Conservation (phyloP, 1,140 invertebrate species). For the Drosophila parvula region DNA sequence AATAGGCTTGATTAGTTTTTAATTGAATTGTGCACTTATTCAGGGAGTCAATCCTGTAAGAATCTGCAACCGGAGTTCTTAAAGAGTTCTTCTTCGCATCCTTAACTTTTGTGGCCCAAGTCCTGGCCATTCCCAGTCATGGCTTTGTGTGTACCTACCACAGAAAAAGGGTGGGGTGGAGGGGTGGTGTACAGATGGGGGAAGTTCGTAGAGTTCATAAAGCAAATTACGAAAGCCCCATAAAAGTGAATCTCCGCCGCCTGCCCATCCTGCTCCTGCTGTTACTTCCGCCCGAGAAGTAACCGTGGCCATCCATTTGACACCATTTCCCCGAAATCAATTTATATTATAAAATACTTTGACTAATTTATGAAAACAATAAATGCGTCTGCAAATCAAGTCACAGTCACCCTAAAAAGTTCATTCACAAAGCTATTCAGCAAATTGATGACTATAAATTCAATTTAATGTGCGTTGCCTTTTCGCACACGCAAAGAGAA, state of each 20-base stretch:
- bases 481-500: slow-evolving; percentile 42
- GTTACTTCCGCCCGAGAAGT: slow-evolving; percentile 3
- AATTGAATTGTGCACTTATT: slow-evolving; percentile 75
- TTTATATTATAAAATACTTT: slow-evolving; percentile 79
- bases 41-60: slow-evolving; percentile 32
- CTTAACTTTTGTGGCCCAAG: slow-evolving; percentile 7
- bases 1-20: slow-evolving; percentile 83
- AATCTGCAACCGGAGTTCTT: slow-evolving; percentile 45
- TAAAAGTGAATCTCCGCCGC: slow-evolving; percentile 46
- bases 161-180: background rate
- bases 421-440: slow-evolving; percentile 78
- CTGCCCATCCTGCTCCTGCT: background rate
- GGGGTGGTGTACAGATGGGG: slow-evolving; percentile 17
- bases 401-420: slow-evolving; percentile 67
- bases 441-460: slow-evolving; percentile 82
- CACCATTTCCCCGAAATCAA: slow-evolving; percentile 69
- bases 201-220: slow-evolving; percentile 74
- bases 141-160: slow-evolving; percentile 10
- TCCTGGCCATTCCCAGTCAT: background rate
- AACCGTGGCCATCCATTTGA: slow-evolving; percentile 35
- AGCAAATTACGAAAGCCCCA: slow-evolving; percentile 72
- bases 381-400: slow-evolving; percentile 75
- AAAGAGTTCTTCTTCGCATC: slow-evolving; percentile 35
- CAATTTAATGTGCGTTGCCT: slow-evolving; percentile 82
- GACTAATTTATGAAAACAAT: slow-evolving; percentile 81